Percentiles rank a stretch among this genome's conserved stretches.
phyloP scores from a whole-genome alignment of 2,888 invertebrate species.

The Tholera decimalis region DNA sequence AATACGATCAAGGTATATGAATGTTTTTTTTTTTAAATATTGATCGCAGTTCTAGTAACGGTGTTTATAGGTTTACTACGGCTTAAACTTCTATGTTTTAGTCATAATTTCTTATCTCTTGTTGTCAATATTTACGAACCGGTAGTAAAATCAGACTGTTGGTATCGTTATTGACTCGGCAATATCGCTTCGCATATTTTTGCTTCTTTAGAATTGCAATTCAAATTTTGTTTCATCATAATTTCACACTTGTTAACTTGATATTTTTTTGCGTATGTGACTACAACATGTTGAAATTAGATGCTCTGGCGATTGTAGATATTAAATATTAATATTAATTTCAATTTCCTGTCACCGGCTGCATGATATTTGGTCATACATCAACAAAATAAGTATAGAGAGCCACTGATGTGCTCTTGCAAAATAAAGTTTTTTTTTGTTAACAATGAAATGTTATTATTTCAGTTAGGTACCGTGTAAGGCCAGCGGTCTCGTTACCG shows the following conservation, averaged over 20 bases:
- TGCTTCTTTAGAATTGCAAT: not conserved
- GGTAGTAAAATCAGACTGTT: not conserved
- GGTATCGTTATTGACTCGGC: conserved; percentile 1
- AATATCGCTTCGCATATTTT: not conserved
- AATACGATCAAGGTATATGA: conserved; percentile 37
- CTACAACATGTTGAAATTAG: not conserved
- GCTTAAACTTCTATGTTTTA: not conserved
- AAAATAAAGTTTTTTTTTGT: conserved; percentile 3
- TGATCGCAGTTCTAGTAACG: conserved; percentile 9
- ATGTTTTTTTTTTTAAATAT: conserved; percentile 16
- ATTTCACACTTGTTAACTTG: not conserved
- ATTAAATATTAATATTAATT: too few species aligned
- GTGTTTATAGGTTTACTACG: too few species aligned
- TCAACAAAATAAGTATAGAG: conserved; percentile 35
- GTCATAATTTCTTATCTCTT: conserved; percentile 2
- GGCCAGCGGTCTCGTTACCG: conserved; percentile 60
- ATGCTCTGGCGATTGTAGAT: not conserved
- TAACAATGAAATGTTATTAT: conserved; percentile 21
- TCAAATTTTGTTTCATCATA: not conserved
- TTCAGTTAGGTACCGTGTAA: conserved; percentile 60
- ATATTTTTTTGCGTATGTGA: not conserved
- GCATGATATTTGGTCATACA: conserved; percentile 14
- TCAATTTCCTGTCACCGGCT: not conserved
- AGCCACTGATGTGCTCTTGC: not conserved
- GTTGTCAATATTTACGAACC: conserved; percentile 11